Conservation (phyloP, 2,113 vertebrate genomes). For the Neolamprologus sp. region DNA sequence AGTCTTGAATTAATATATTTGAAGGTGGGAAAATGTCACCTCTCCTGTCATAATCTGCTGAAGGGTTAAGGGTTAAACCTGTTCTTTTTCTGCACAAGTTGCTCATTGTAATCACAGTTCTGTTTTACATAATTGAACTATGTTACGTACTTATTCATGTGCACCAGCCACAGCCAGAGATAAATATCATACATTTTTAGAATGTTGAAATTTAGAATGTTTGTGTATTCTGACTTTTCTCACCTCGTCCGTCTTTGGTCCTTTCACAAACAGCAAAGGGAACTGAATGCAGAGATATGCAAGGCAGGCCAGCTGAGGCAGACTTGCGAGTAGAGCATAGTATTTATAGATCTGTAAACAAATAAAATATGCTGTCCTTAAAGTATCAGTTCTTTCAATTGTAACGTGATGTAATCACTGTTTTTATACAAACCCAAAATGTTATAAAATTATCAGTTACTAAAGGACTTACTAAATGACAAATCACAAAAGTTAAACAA, state of each 20-base stretch:
- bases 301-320: constrained; percentile 81
- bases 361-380: background rate
- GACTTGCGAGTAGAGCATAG: constrained; percentile 75
- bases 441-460: background rate
- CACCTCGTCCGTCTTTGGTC: constrained; percentile 52
- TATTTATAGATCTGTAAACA: constrained; percentile 78
- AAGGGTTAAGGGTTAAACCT: constrained; percentile 4
- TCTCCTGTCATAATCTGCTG: constrained; percentile 30
- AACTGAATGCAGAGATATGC: constrained; percentile 80
- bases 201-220: background rate
- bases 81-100: constrained; percentile 23
- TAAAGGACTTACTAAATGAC: background rate
- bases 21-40: background rate
- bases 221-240: background rate
- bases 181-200: background rate
- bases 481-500: background rate
- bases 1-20: background rate
- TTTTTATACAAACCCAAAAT: background rate
- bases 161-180: background rate
- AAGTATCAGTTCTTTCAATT: background rate
- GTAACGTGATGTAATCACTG: background rate
- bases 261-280: constrained; percentile 69
- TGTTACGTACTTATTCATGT: background rate
- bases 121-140: background rate
- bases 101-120: constrained; percentile 37